Evolutionary conservation across 2,797 vertebrate genomes (phyloP).

Genomic region (Babyrousa celebensis): DNA sequence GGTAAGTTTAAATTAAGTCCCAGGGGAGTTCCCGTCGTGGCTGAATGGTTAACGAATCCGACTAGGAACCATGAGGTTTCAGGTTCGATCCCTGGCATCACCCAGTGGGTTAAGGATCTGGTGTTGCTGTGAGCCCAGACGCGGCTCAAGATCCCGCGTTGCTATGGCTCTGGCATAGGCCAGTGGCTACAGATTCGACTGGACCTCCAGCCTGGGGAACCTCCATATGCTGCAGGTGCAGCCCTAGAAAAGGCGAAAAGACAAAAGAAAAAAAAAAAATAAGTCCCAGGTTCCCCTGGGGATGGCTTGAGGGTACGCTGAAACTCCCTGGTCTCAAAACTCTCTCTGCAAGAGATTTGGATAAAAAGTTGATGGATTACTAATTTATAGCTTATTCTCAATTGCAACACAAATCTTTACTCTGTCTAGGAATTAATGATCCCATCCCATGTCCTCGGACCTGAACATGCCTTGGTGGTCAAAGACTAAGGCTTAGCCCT

Average conservation of each 20-base stretch:
- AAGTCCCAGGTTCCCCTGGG: not conserved
- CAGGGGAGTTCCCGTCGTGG: not conserved
- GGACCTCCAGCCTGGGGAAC: no score
- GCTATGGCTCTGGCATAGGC: no score
- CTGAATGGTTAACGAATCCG: no score
- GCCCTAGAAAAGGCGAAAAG: no score
- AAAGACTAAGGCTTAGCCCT: not conserved
- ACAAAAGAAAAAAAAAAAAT: not conserved
- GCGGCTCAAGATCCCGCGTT: no score
- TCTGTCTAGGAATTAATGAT: constrained; percentile 31
- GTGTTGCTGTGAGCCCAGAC: no score
- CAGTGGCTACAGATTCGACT: no score
- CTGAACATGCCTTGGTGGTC: not conserved
- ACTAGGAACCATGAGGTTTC: no score
- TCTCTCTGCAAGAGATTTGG: not conserved
- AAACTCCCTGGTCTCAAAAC: constrained; percentile 2
- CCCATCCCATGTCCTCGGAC: not conserved
- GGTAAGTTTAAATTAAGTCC: not conserved
- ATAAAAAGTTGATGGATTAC: not conserved
- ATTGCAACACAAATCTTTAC: not conserved
- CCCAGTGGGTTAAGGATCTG: no score
- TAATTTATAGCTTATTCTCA: constrained; percentile 36
- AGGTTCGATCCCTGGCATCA: no score
- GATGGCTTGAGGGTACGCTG: not conserved
- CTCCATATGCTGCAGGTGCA: no score